Base-by-base conservation (phyloP, 2,113 vertebrate species). In the Tonatia bakeri region DNA sequence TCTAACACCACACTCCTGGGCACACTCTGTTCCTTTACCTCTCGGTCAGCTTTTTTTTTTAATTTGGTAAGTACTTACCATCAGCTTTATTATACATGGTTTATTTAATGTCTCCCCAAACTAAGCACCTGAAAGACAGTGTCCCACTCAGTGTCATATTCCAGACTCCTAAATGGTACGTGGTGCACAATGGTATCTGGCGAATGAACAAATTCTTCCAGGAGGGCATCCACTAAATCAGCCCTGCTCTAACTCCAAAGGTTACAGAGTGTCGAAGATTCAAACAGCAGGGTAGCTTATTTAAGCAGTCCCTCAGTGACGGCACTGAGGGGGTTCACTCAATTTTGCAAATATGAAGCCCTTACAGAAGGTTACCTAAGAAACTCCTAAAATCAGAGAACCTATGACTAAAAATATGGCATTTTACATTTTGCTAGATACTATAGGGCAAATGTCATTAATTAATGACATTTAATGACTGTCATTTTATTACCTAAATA, bases 401-500 rank as follows among this genome's bases (percentile, higher is more conserved):
- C 7, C 33, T 67, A 31, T 19, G 54, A 92, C 80, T 73, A 83
- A 83, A 16, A 22, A 73, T 52, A 75, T 2, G 22, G 16, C 52
- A 72, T 77, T 36, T 77, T 73, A 76, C 19, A 87, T 72, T 87
- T 75, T 67, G 52, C 64, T 92, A 72, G 61, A 31, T 22, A 52
- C 43, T 67, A 28, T 0, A 50, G 26, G 36, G 24, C 9, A 69
- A 75, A 75, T 43, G 3, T 28, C 76, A 81, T 50, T 89, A 16
- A 50, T n/a, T 76, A 45, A 61, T 73, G 45, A 38, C 40, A 79
- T 90, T 85, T 96, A n/a, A n/a, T n/a, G n/a, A n/a, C n/a, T n/a
- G 45, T 43, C 40, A 79, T 90, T 85, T 96, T 87, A 88, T 40
- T 45, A 90, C 14, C 59, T 73, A 77, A 86, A 79, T 20, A 92